Conservation (phyloP, 2,888 invertebrate genomes). For the Sinotaia quadrata region DNA sequence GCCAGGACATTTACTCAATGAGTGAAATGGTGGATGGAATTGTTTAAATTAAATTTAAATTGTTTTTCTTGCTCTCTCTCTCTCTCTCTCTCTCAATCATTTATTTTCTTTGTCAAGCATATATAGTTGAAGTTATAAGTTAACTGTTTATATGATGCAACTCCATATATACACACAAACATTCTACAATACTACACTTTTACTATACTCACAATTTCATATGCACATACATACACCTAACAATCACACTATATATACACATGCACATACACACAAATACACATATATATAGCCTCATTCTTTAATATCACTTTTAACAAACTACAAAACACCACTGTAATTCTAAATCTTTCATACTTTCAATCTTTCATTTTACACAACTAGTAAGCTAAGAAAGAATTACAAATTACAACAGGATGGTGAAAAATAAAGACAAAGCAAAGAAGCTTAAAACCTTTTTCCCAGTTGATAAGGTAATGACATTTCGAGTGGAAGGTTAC, state of each 20-base stretch:
- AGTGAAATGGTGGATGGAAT: too few species aligned
- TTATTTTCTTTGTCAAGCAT: too few species aligned
- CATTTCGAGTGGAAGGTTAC: constrained; percentile 63
- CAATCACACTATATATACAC: neutral
- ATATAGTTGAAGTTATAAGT: too few species aligned
- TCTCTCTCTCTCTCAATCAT: too few species aligned
- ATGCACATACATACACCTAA: neutral
- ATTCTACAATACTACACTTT: too few species aligned
- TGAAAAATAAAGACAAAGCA: too few species aligned
- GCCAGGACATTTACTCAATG: too few species aligned
- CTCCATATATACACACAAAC: too few species aligned
- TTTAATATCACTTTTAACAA: neutral
- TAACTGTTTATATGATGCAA: too few species aligned
- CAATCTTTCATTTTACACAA: neutral
- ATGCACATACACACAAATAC: neutral
- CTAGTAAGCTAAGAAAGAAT: neutral
- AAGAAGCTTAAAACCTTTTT: too few species aligned
- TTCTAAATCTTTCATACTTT: neutral
- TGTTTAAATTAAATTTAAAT: too few species aligned
- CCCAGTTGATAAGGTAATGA: constrained; percentile 63
- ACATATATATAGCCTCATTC: neutral
- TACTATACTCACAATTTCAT: neutral
- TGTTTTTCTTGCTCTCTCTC: too few species aligned
- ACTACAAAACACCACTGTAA: neutral
- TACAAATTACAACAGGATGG: neutral